phyloP scores from a whole-genome alignment of 2,113 vertebrate species.

The Phyllopteryx taeniolatus region DNA sequence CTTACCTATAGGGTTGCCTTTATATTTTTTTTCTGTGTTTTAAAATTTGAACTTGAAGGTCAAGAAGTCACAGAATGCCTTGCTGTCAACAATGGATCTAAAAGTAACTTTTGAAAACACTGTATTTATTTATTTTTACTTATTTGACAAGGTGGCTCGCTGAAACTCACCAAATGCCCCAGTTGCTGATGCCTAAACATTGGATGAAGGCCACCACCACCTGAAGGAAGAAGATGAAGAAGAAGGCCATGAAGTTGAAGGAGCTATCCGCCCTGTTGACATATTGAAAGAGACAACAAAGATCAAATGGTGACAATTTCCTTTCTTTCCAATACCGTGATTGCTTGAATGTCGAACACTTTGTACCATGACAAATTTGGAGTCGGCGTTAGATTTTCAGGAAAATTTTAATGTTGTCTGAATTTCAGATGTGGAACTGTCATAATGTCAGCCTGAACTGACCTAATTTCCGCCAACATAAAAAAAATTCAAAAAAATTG shows the following conservation, averaged over 20 bases:
- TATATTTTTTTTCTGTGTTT: too few species aligned
- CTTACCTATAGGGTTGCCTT: too few species aligned
- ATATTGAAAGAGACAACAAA: background rate
- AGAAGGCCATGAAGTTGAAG: constrained; percentile 96
- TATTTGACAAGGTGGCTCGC: background rate
- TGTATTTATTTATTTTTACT: too few species aligned
- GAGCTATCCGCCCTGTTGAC: constrained; percentile 84
- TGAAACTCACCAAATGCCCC: constrained; percentile 87
- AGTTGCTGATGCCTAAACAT: constrained; percentile 79
- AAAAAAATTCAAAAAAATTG: background rate
- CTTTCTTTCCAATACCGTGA: background rate
- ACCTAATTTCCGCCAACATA: background rate
- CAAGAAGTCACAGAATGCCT: too few species aligned
- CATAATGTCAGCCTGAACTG: background rate
- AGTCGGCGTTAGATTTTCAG: background rate
- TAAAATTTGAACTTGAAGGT: too few species aligned
- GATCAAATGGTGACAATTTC: background rate
- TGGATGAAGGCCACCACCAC: constrained; percentile 83
- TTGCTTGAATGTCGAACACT: background rate
- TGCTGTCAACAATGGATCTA: too few species aligned
- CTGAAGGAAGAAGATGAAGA: constrained; percentile 91
- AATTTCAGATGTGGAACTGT: background rate
- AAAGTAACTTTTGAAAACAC: too few species aligned
- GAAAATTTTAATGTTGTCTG: background rate
- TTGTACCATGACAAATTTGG: background rate